These are phyloP conservation scores for Phyllotis vaccarum DNA, from an alignment of 2,797 vertebrate species.

Conservation along the genomic window DNA sequence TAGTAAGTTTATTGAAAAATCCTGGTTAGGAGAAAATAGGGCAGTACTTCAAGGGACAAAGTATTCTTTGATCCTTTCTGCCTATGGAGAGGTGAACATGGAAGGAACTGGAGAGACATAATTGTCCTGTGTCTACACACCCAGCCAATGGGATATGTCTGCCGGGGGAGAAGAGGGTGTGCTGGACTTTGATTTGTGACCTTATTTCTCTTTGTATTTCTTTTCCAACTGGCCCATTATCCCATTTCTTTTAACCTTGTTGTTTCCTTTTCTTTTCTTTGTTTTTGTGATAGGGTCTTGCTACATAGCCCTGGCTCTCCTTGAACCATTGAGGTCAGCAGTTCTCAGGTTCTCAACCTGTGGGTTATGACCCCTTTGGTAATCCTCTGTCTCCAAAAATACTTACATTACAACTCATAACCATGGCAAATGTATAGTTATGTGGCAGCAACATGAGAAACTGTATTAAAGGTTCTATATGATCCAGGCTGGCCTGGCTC, in stretches of 20 bases:
- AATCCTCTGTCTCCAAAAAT: neutral
- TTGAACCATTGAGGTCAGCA: neutral
- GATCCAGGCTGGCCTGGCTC: neutral
- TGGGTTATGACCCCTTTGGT: neutral
- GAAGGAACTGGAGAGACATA: neutral
- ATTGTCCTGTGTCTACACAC: neutral
- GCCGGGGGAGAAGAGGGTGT: neutral
- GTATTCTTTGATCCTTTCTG: neutral
- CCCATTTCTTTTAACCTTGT: neutral
- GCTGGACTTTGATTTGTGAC: neutral
- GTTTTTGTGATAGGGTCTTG: neutral
- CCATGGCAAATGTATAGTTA: neutral
- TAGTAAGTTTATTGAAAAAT: neutral
- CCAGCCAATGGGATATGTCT: too few species aligned
- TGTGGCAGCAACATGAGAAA: neutral
- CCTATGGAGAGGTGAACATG: neutral
- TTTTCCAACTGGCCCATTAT: neutral
- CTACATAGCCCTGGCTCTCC: neutral
- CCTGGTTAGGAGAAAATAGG: neutral
- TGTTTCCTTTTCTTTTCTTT: neutral
- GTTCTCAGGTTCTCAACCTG: neutral
- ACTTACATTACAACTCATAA: too few species aligned
- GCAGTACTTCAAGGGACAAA: neutral
- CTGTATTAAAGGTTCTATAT: neutral
- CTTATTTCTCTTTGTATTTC: neutral